Evolutionary conservation across 2,888 invertebrate genomes (phyloP).

Genomic region (Drosophila engyochracea): DNA sequence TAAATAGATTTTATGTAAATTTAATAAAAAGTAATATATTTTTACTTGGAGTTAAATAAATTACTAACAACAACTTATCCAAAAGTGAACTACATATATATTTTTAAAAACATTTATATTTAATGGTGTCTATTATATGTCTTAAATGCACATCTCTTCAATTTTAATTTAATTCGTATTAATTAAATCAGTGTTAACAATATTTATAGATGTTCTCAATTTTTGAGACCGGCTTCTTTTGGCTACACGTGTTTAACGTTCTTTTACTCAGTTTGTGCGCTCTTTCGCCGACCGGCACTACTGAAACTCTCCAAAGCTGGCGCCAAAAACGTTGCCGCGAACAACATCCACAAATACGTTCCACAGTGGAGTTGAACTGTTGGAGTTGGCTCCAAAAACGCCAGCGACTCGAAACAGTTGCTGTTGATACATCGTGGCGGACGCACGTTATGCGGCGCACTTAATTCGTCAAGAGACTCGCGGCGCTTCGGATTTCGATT

Average conservation of each 20-base stretch:
- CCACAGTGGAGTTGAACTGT: slow-evolving; percentile 56
- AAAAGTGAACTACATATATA: background rate
- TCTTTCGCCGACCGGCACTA: slow-evolving; percentile 54
- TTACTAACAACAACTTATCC: background rate
- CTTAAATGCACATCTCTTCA: background rate
- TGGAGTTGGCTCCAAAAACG: slow-evolving; percentile 51
- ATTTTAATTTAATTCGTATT: background rate
- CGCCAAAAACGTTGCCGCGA: slow-evolving; percentile 65
- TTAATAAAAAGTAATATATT: background rate
- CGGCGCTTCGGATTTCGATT: slow-evolving; percentile 41
- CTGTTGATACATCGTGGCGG: slow-evolving; percentile 67
- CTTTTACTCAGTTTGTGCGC: slow-evolving; percentile 12
- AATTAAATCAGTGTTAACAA: background rate
- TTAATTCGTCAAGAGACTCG: slow-evolving; percentile 17
- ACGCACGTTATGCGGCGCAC: slow-evolving; percentile 57
- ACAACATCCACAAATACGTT: slow-evolving; percentile 68
- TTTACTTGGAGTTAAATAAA: background rate
- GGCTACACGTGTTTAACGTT: slow-evolving; percentile 31
- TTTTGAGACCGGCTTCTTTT: slow-evolving; percentile 38
- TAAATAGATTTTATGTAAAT: background rate
- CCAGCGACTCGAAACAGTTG: slow-evolving; percentile 56
- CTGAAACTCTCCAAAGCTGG: slow-evolving; percentile 66
- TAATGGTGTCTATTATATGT: background rate
- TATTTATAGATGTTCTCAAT: background rate
- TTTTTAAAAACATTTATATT: background rate